Evolutionary conservation across 2,113 vertebrate species (phyloP).

Genomic region (Lanius collurio): DNA sequence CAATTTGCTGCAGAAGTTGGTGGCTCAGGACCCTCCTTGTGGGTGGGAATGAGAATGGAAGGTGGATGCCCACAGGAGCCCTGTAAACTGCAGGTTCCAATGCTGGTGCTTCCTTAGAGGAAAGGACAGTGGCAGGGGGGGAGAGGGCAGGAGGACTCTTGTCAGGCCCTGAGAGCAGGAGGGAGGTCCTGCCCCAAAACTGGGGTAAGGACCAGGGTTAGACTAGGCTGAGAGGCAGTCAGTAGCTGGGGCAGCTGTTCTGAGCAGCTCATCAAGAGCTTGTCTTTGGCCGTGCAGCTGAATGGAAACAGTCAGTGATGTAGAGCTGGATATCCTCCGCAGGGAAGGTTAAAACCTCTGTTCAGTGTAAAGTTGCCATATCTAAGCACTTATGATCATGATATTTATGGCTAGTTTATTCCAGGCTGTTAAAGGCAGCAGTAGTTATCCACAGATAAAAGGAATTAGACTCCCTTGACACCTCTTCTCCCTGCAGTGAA

Average conservation of each 20-base stretch:
- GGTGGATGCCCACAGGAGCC: not conserved
- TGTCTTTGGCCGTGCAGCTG: not conserved
- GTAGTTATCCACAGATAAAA: slow-evolving; percentile 59
- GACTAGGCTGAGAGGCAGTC: not conserved
- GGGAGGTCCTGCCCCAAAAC: not conserved
- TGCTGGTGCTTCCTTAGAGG: not conserved
- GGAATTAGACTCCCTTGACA: slow-evolving; percentile 12
- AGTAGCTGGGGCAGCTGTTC: not conserved
- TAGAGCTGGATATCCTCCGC: slow-evolving; percentile 32
- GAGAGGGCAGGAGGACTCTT: not conserved
- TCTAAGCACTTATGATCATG: slow-evolving; percentile 53
- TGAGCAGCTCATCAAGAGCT: not conserved
- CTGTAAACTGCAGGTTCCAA: not conserved
- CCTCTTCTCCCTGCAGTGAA: not conserved
- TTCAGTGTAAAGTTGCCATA: slow-evolving; percentile 62
- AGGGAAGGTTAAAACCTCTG: slow-evolving; percentile 67
- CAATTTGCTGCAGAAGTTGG: not conserved
- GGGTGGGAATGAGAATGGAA: not conserved
- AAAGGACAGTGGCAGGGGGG: accelerated
- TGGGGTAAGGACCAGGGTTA: not conserved
- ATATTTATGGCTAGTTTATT: slow-evolving; percentile 70
- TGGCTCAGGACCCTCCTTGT: not conserved
- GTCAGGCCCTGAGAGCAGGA: not conserved
- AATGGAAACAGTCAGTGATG: slow-evolving; percentile 18
- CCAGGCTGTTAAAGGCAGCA: slow-evolving; percentile 60